A percentile compares a stretch with the other conserved stretches of the same genome.
Evolutionary conservation across 2,888 invertebrate genomes (phyloP).

Genomic region (Caenorhabditis afra): DNA sequence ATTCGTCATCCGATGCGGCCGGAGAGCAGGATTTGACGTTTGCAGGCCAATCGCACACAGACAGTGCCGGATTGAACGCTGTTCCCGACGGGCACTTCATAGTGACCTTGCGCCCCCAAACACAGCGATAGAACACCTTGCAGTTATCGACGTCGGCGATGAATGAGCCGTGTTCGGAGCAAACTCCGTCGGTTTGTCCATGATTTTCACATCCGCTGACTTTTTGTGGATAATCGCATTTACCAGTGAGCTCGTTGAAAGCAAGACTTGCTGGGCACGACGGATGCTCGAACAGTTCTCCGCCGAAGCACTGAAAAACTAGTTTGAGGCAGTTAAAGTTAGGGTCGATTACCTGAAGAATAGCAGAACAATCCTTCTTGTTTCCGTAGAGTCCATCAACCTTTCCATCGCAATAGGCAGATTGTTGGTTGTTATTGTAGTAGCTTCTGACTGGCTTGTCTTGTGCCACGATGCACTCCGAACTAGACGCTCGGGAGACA

Average conservation of each 20-base stretch:
- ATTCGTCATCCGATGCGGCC: constrained; percentile 2
- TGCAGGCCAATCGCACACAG: constrained; percentile 74
- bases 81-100: constrained; percentile 74
- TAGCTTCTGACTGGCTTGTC: constrained; percentile 33
- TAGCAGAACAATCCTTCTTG: constrained; percentile 68
- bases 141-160: constrained; percentile 67
- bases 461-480: constrained; percentile 26
- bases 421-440: constrained; percentile 29
- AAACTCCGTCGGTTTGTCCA: constrained; percentile 28
- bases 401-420: constrained; percentile 59
- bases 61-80: constrained; percentile 74
- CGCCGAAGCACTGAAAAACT: constrained; percentile 72
- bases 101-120: constrained; percentile 70
- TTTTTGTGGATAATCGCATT: constrained; percentile 75
- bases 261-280: constrained; percentile 71
- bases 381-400: constrained; percentile 75
- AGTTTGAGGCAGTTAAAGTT: not conserved
- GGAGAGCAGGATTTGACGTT: constrained; percentile 14
- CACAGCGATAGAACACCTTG: constrained; percentile 75
- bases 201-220: constrained; percentile 65
- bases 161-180: constrained; percentile 69
- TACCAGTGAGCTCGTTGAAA: constrained; percentile 71
- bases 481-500: constrained; percentile 25
- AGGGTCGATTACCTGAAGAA: constrained; percentile 50
- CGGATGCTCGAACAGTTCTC: constrained; percentile 72